Conservation (phyloP, 2,888 invertebrate species). For the Drosophila merina region DNA sequence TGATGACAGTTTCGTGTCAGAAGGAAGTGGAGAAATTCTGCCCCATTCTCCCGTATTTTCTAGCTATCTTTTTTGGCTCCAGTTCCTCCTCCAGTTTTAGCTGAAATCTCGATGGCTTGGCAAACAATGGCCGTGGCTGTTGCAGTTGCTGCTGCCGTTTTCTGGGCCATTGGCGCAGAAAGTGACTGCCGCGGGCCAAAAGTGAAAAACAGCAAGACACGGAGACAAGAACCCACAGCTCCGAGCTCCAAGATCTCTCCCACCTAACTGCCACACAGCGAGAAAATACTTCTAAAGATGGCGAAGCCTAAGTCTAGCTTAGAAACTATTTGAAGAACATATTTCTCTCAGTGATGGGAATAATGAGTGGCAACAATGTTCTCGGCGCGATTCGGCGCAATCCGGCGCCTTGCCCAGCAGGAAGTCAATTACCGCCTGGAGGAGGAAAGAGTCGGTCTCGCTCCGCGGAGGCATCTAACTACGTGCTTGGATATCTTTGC, state of each 20-base stretch:
- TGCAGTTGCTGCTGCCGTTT: conserved; percentile 15
- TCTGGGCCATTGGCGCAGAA: conserved; percentile 53
- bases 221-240: conserved; percentile 25
- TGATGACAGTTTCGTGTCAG: conserved; percentile 72
- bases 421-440: conserved; percentile 47
- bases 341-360: background rate
- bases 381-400: conserved; percentile 38
- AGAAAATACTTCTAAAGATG: background rate
- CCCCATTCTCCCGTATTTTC: conserved; percentile 25
- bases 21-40: conserved; percentile 73
- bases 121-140: conserved; percentile 15
- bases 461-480: conserved; percentile 31
- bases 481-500: conserved; percentile 8
- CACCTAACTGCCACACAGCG: background rate
- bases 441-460: conserved; percentile 26
- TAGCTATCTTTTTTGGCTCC: background rate
- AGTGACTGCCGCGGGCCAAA: conserved; percentile 50
- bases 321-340: too few relatives aligned
- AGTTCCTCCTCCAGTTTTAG: conserved; percentile 8
- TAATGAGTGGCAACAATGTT: conserved; percentile 35
- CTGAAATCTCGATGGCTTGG: conserved; percentile 27
- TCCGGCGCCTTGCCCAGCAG: conserved; percentile 29
- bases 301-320: background rate
- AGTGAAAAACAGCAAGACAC: conserved; percentile 40
- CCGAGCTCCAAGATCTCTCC: conserved; percentile 11